phyloP scores from a whole-genome alignment of 2,888 invertebrate species.

The Heteromyza rotundicornis region DNA sequence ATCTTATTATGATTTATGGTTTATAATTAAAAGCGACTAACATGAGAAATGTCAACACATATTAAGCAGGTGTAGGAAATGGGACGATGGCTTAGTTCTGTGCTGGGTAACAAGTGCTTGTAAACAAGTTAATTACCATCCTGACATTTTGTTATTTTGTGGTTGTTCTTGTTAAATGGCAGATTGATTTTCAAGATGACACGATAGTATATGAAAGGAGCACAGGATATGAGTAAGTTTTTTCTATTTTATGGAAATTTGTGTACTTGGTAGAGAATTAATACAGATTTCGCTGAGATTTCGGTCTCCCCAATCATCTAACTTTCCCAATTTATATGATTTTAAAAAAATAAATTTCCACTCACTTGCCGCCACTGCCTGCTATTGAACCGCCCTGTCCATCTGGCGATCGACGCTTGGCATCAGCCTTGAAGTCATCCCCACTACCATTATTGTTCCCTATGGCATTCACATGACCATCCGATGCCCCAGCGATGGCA shows the following conservation, averaged over 20 bases:
- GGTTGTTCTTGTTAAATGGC: neutral
- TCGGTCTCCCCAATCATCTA: neutral
- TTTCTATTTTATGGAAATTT: neutral
- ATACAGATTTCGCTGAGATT: neutral
- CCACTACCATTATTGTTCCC: constrained; percentile 23
- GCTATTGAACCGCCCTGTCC: constrained; percentile 54
- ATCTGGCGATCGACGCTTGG: constrained; percentile 52
- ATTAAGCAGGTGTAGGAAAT: neutral
- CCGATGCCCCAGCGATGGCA: constrained; percentile 21
- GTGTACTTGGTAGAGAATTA: neutral
- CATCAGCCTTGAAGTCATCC: constrained; percentile 45
- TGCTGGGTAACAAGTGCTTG: no score
- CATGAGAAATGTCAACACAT: neutral
- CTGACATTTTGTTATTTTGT: neutral
- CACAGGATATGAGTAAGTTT: no score
- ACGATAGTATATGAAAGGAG: no score
- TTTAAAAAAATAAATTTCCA: constrained; percentile 11
- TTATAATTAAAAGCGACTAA: no score
- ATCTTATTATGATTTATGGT: no score
- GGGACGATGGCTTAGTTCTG: no score
- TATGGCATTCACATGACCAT: neutral
- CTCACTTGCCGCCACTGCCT: constrained; percentile 49
- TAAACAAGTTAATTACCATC: no score
- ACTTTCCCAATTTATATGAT: no score
- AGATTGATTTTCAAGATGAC: no score